These are phyloP conservation scores for Helicorthomorpha holstii DNA, from an alignment of 1,140 invertebrate species.

Conservation along the genomic window DNA sequence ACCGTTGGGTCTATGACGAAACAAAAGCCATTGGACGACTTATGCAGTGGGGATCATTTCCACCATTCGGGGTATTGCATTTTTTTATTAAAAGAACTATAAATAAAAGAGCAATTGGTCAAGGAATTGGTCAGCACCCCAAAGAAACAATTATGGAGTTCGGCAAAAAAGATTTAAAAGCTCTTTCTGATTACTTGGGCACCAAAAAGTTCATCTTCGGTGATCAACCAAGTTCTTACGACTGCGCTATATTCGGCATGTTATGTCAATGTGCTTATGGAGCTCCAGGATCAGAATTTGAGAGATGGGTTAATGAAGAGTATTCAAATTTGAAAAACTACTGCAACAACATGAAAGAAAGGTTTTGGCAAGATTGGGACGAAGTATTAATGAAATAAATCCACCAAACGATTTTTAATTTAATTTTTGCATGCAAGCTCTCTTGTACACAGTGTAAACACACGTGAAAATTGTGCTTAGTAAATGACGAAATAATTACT, in stretches of 20 bases:
- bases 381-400: neutral
- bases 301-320: neutral
- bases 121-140: constrained; percentile 4
- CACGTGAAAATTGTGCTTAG: too few species aligned
- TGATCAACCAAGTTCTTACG: neutral
- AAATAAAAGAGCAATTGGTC: too few species aligned
- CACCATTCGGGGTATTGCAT: neutral
- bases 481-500: too few species aligned
- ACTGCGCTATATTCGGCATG: neutral
- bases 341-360: neutral
- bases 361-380: neutral
- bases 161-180: neutral
- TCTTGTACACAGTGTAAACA: too few species aligned
- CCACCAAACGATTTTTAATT: too few species aligned
- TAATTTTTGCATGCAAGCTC: too few species aligned
- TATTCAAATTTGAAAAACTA: neutral
- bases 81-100: too few species aligned
- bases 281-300: neutral
- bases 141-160: neutral
- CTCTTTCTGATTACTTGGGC: constrained; percentile 3
- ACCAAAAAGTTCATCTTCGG: neutral
- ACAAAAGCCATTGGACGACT: neutral
- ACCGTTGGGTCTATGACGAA: neutral
- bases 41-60: constrained; percentile 3
- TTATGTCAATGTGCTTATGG: neutral